Evolutionary conservation across 2,113 vertebrate species (phyloP).

Genomic region (Andinoacara biseriatus): DNA sequence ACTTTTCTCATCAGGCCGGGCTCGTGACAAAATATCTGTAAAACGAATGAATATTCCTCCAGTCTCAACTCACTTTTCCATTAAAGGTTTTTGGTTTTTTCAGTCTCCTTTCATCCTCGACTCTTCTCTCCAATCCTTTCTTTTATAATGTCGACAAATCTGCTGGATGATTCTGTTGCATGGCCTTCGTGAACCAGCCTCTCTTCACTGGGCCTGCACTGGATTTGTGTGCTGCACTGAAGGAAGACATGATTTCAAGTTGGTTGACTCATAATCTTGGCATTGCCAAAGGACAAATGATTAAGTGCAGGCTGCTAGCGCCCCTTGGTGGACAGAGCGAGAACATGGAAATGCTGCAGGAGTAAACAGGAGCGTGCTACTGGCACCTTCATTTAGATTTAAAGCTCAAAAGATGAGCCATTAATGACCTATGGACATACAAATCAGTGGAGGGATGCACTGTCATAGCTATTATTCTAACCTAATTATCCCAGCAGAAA

Average conservation of each 20-base stretch:
- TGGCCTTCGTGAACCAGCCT: background rate
- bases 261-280: conserved; percentile 52
- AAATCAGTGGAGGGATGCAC: background rate
- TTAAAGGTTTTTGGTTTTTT: background rate
- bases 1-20: background rate
- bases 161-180: background rate
- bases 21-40: background rate
- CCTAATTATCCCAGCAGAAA: conserved; percentile 1
- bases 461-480: background rate
- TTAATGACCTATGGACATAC: background rate
- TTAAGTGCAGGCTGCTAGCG: conserved; percentile 20
- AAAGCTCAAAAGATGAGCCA: background rate
- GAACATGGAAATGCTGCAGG: background rate
- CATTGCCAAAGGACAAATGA: conserved; percentile 16
- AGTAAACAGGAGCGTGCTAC: background rate
- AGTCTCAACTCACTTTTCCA: background rate
- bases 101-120: background rate
- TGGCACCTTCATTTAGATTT: background rate
- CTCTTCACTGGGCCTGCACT: background rate
- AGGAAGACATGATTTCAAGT: conserved; percentile 43
- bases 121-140: background rate
- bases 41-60: background rate
- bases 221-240: background rate
- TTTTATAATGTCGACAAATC: background rate
- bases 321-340: conserved; percentile 54